These are phyloP conservation scores for Enteromius thamalakanensis DNA, from an alignment of 2,797 vertebrate genomes.

Conservation along the genomic window DNA sequence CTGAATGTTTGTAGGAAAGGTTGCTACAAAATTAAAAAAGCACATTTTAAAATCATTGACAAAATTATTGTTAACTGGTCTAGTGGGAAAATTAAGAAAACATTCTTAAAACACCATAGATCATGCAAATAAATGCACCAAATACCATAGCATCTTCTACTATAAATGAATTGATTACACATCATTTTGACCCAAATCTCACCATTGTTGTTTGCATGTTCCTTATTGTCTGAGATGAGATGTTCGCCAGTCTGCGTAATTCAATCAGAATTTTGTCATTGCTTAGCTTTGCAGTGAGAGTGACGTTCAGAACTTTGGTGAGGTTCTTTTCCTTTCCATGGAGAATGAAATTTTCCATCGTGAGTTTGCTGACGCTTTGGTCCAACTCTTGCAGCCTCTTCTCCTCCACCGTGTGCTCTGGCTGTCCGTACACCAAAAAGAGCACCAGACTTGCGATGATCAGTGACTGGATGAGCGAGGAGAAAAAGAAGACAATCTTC, in stretches of 20 bases:
- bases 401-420: constrained; percentile 72
- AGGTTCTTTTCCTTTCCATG: constrained; percentile 71
- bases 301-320: constrained; percentile 78
- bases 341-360: constrained; percentile 68
- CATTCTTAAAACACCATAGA: neutral
- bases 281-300: constrained; percentile 66
- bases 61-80: neutral
- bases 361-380: constrained; percentile 72
- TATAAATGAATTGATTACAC: neutral
- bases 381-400: constrained; percentile 76
- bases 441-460: constrained; percentile 94
- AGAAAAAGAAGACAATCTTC: constrained; percentile 91
- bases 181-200: constrained; percentile 21
- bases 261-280: constrained; percentile 61
- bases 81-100: neutral
- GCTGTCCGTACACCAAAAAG: constrained; percentile 92
- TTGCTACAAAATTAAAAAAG: neutral
- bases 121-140: neutral
- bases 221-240: constrained; percentile 48
- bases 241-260: constrained; percentile 51
- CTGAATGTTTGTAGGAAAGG: neutral
- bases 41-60: neutral
- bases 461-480: constrained; percentile 91
- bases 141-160: neutral
- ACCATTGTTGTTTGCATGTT: constrained; percentile 42